Evolutionary conservation across 2,888 invertebrate species (phyloP).

Genomic region (Automeris io): DNA sequence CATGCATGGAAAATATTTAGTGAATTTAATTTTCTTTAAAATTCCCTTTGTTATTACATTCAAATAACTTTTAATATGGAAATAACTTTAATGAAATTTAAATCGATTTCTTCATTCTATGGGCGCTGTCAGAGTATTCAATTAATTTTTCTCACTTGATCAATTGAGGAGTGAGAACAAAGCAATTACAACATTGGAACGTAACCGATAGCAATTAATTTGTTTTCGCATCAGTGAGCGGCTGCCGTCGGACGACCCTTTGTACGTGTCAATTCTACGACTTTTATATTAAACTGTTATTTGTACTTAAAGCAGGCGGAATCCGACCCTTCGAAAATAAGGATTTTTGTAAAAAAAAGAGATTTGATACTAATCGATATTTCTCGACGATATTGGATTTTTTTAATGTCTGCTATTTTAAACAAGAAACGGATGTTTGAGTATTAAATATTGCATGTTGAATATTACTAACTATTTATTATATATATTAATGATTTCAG

Average conservation of each 20-base stretch:
- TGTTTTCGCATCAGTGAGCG: constrained; percentile 61
- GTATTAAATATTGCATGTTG: too few species aligned
- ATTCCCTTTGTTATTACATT: background rate
- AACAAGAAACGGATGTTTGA: too few species aligned
- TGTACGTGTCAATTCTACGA: constrained; percentile 52
- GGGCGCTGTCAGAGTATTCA: constrained; percentile 47
- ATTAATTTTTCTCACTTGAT: constrained; percentile 73
- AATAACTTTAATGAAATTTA: constrained; percentile 2
- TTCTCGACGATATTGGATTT: too few species aligned
- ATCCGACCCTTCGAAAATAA: background rate
- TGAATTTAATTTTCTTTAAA: too few species aligned
- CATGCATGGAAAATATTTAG: too few species aligned
- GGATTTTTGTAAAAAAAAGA: background rate
- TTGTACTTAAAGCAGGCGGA: constrained; percentile 21
- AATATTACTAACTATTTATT: too few species aligned
- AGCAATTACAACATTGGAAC: constrained; percentile 68
- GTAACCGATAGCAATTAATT: constrained; percentile 73
- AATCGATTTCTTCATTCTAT: constrained; percentile 22
- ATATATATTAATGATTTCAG: too few species aligned
- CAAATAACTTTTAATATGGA: background rate
- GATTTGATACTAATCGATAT: too few species aligned
- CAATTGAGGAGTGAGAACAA: constrained; percentile 59
- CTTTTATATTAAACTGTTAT: constrained; percentile 58
- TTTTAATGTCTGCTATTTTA: too few species aligned
- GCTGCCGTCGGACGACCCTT: constrained; percentile 53